Percentiles rank a stretch among this genome's conserved stretches.
Evolutionary conservation across 2,888 invertebrate genomes (phyloP).

Genomic region (Agonopterix heracliana): DNA sequence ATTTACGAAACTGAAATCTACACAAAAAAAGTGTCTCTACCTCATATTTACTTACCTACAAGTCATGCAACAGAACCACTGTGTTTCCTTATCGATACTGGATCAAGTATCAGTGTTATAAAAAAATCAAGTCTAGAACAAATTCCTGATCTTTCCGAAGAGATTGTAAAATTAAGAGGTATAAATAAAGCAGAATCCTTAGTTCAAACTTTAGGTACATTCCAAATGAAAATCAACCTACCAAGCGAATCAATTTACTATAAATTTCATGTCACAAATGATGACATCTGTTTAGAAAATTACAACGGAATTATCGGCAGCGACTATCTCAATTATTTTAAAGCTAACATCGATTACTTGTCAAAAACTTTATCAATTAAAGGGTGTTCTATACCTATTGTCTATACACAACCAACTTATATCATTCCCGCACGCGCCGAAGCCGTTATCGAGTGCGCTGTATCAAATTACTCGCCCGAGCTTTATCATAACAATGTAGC

Average conservation of each 20-base stretch:
- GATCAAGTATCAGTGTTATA: slow-evolving; percentile 6
- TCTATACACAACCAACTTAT: slow-evolving; percentile 1
- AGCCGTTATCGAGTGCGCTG: slow-evolving; percentile 6
- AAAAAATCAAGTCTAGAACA: slow-evolving; percentile 4
- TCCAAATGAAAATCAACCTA: slow-evolving; percentile 1
- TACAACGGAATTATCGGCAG: neutral
- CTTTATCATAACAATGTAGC: slow-evolving; percentile 5
- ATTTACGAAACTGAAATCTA: neutral
- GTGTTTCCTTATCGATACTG: slow-evolving; percentile 10
- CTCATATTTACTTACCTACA: neutral
- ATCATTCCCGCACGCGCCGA: slow-evolving; percentile 8
- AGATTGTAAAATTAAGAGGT: slow-evolving; percentile 7
- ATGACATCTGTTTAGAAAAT: neutral
- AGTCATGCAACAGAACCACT: slow-evolving; percentile 1
- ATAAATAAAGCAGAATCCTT: slow-evolving; percentile 3
- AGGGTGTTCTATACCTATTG: neutral
- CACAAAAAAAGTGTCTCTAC: slow-evolving; percentile 1
- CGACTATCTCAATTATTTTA: neutral
- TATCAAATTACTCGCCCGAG: slow-evolving; percentile 6
- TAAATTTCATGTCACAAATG: slow-evolving; percentile 7
- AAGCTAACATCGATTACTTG: slow-evolving; percentile 1
- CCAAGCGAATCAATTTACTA: neutral
- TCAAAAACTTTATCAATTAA: neutral
- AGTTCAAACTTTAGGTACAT: slow-evolving; percentile 4
- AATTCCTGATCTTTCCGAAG: neutral